Percentiles rank a stretch among this genome's conserved stretches.
Conservation (phyloP, 2,113 vertebrate species). For the Dasyurus viverrinus region DNA sequence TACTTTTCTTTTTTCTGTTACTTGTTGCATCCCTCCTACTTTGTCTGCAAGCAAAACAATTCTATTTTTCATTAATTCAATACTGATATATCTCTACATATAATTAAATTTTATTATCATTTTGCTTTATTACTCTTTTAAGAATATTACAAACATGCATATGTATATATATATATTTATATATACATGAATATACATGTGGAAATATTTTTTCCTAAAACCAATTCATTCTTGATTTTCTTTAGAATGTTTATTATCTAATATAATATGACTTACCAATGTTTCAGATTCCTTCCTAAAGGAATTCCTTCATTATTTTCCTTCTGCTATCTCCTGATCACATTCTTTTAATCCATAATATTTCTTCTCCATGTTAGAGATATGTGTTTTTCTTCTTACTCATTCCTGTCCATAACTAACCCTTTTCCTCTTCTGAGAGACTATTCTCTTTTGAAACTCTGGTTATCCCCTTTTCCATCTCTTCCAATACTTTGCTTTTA, state of each 20-base stretch:
- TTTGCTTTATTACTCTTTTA: neutral
- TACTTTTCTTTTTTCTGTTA: neutral
- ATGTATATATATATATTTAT: neutral
- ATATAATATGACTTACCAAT: neutral
- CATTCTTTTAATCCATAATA: neutral
- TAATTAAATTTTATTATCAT: neutral
- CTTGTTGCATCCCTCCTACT: neutral
- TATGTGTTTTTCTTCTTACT: neutral
- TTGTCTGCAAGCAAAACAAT: neutral
- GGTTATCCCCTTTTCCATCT: neutral
- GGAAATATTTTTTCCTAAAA: neutral
- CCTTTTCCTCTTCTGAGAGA: neutral
- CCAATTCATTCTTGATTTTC: neutral
- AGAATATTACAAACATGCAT: neutral
- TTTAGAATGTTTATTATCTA: neutral
- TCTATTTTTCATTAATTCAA: neutral
- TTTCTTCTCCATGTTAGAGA: neutral
- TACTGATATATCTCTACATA: neutral
- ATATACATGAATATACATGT: neutral
- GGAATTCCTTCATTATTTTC: neutral
- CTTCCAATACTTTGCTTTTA: neutral
- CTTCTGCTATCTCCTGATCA: neutral
- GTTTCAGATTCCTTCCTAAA: neutral
- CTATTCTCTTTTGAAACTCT: neutral
- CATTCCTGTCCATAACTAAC: neutral